Conservation (phyloP, 2,888 invertebrate species). For the Hyposoter didymator region DNA sequence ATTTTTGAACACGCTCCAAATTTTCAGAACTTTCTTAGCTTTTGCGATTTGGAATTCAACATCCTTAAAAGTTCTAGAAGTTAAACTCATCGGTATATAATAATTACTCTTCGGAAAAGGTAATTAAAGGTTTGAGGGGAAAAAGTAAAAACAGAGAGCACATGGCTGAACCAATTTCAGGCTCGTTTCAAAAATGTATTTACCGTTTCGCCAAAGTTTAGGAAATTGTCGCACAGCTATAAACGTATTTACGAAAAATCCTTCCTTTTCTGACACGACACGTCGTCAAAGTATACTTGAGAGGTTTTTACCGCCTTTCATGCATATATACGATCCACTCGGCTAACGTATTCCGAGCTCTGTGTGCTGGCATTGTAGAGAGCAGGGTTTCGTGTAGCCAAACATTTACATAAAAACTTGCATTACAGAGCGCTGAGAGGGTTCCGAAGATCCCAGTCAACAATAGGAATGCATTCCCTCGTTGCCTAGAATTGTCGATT, state of each 20-base stretch:
- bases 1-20: no score
- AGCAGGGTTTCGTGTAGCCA: not conserved
- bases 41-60: no score
- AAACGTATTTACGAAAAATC: not conserved
- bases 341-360: not conserved
- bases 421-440: not conserved
- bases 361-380: not conserved
- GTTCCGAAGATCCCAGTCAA: slow-evolving; percentile 2
- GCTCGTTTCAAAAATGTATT: not conserved
- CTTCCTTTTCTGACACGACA: not conserved
- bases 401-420: slow-evolving; percentile 21
- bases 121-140: no score
- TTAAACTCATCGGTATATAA: no score
- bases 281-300: not conserved
- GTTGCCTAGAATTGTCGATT: slow-evolving; percentile 9
- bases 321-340: slow-evolving; percentile 1
- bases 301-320: not conserved
- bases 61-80: no score
- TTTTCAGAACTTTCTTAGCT: no score
- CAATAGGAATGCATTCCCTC: slow-evolving; percentile 13
- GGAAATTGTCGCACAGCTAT: not conserved
- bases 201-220: not conserved
- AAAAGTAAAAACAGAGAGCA: no score
- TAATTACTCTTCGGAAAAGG: no score
- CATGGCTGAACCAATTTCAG: no score